Base-by-base conservation (phyloP, 92 coral and sea anemone genomes). In the Virgularia gustaviana region DNA sequence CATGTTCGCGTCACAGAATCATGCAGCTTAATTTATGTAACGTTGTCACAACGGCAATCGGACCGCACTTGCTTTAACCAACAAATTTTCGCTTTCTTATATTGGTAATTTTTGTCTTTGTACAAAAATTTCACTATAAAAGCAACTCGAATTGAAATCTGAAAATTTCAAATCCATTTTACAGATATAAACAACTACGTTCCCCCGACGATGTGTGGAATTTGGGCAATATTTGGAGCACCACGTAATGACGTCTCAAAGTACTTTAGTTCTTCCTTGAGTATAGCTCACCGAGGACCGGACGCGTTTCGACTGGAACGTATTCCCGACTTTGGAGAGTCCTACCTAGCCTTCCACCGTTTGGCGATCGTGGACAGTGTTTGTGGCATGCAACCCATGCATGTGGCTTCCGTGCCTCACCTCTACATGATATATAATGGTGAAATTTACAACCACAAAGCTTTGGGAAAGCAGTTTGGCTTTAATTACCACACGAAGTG, bases 361-460 rank as follows among this genome's bases (percentile, higher is more conserved):
- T 61, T 75, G 30, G 51, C 78, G 38, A 36, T 51, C 24, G 5
- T 80, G 35, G 73, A 60, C 27, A 59, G 71, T 23, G 65, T 72
- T 11, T 70, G 51, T 28, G 83, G 83, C 30, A n/a, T 78, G 80
- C 81, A 61, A 49, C 83, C 83, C 67, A 61, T 78, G 68, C 66
- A 63, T 42, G 64, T 78, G 32, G 44, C 51, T 53, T 37, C 54
- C 24, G 39, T 44, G 25, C 83, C 83, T 30, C 59, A 78, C 80
- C 64, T 78, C 55, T 49, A 54, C 24, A 41, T 78, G 27, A 38
- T 70, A 86, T n/a, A n/a, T n/a, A n/a, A n/a, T n/a, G n/a, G n/a
- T n/a, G n/a, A n/a, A n/a, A n/a, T n/a, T n/a, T n/a, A 89, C 85
- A 89, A 89, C 79, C 86, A 89, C 85, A 84, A 89, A 36, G 78